Evolutionary conservation across 2,888 invertebrate species (phyloP).

Genomic region (Xylophagus ater): DNA sequence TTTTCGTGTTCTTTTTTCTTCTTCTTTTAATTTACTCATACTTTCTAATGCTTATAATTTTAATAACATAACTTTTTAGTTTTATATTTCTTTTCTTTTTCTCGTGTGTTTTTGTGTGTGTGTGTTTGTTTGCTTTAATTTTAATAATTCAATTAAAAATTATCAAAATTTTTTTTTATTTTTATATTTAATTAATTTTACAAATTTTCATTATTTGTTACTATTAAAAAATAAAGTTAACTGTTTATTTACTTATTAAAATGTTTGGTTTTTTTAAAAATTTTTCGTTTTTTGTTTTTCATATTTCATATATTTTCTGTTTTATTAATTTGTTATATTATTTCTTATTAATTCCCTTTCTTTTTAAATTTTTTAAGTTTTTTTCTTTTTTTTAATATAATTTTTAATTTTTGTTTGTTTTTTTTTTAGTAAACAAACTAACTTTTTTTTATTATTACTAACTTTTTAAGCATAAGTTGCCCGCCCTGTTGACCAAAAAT

Average conservation of each 20-base stretch:
- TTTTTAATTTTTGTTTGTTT: conserved; percentile 11
- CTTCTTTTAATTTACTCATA: conserved; percentile 11
- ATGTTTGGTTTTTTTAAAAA: conserved; percentile 2
- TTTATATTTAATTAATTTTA: conserved; percentile 3
- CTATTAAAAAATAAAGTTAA: conserved; percentile 18
- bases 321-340: conserved; percentile 16
- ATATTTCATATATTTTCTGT: conserved; percentile 8
- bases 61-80: no score
- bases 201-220: conserved; percentile 9
- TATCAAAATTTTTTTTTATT: conserved; percentile 2
- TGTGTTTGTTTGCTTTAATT: not conserved
- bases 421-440: conserved; percentile 14
- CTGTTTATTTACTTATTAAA: conserved; percentile 15
- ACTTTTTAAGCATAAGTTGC: not conserved
- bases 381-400: conserved; percentile 11
- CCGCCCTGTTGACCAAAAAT: conserved; percentile 13
- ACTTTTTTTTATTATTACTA: conserved; percentile 6
- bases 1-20: conserved; percentile 6
- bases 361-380: conserved; percentile 9
- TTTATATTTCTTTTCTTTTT: not conserved
- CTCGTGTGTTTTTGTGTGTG: not conserved
- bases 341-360: conserved; percentile 15
- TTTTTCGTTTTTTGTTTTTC: not conserved
- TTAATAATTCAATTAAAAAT: conserved; percentile 5
- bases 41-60: conserved; percentile 17